phyloP scores from a whole-genome alignment of 2,113 vertebrate species.

The Quiscalus mexicanus region DNA sequence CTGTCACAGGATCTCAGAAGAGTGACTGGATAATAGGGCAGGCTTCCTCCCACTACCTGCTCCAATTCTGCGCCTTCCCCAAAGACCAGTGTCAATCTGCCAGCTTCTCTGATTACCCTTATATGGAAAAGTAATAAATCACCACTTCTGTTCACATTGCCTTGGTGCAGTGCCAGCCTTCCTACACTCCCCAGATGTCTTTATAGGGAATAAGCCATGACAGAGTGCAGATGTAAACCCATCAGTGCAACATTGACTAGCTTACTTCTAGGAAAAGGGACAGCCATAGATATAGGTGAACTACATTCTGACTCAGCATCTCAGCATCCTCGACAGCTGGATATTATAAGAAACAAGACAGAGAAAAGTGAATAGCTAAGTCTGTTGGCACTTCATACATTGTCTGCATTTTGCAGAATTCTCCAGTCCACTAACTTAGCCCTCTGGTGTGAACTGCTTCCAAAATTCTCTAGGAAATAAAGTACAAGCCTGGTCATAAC shows the following conservation, averaged over 20 bases:
- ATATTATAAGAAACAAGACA: not conserved
- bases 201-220: not conserved
- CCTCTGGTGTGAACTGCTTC: not conserved
- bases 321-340: not conserved
- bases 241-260: not conserved
- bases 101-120: not conserved
- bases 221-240: not conserved
- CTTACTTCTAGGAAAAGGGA: not conserved
- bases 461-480: not conserved
- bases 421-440: not conserved
- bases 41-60: not conserved
- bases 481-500: not conserved
- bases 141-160: not conserved
- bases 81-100: not conserved
- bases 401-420: not conserved
- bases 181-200: not conserved
- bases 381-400: not conserved
- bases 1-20: not conserved
- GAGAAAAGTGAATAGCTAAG: not conserved
- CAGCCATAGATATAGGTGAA: not conserved
- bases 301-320: not conserved
- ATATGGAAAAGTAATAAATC: conserved; percentile 8
- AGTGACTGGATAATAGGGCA: not conserved
- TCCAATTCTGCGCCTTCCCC: not conserved
- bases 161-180: conserved; percentile 9